Evolutionary conservation across 2,113 vertebrate genomes (phyloP), one percentile per base, ranked within the genome.

Genomic region (Brachyhypopomus gauderio): DNA sequence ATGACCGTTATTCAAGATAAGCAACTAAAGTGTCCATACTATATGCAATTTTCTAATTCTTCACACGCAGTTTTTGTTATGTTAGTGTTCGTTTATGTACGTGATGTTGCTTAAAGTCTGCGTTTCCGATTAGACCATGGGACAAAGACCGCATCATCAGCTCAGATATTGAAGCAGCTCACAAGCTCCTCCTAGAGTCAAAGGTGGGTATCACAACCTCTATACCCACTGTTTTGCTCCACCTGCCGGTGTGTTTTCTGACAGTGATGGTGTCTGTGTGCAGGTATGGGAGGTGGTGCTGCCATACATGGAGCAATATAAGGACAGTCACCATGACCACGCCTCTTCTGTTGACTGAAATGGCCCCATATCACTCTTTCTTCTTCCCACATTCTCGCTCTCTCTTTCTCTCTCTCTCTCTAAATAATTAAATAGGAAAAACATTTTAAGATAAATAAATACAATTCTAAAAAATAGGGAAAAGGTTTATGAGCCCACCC

Each of bases 71-170:
- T 41, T 41, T 41, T 67, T 36, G 17, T 30, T 34, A 14, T 34
- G 9, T 19, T 8, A 63, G 6, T 30, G 6, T 30, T n/a, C 1
- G 22, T 71, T 71, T 20, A 93, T 78, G 93, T 93, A 83, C 95
- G 94, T 94, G 0, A 92, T 92, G 30, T 94, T 25, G 17, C n/a
- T 4, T 17, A 48, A 38, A 30, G 82, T 83, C 0, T 0, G 77
- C 19, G 59, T 69, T 85, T 75, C 59, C 64, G 22, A 82, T 3
- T 72, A 96, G 95, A 80, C 95, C 95, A 52, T 96, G 94, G 95
- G 90, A 96, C 23, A 95, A 93, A 88, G 95, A 96, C 82, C 94
- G 95, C 38, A 92, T 94, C 90, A 95, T 96, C 93, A 93, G 94
- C 59, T 94, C 92, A 0, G 96, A 96, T 77, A 95, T 96, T 0